Evolutionary conservation across 2,113 vertebrate genomes (phyloP), one percentile per base, ranked within the genome.

Genomic region (Triplophysa tibetana): DNA sequence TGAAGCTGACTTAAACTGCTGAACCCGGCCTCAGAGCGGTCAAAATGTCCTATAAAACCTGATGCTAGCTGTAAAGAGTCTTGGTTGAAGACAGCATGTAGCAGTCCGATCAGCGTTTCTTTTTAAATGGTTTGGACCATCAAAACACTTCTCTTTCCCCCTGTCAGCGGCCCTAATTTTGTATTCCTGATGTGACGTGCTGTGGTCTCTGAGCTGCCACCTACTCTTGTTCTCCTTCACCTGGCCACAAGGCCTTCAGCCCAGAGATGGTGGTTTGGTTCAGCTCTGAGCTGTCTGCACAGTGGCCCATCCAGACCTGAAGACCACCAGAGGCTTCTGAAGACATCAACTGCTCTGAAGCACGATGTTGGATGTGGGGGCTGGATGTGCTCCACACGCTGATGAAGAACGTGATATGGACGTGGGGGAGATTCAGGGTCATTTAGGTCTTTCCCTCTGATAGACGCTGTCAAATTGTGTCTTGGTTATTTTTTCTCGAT

Each of bases 291-390:
- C 68, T 84, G 82, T 78, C 68, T 84, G 74, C 65, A 77, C 74
- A 77, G 21, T 81, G 78, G 62, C 62, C 67, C 68, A 56, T 77
- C 67, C 67, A 81, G 68, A 48, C 78, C 75, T 56, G 29, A 81
- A 67, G 69, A 81, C 62, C 52, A 77, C 61, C 54, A 81, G 78
- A 68, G 78, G 41, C 43, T 74, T 73, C 67, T 54, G 23, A 54
- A 77, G 33, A 73, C 38, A 67, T 80, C 73, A 80, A 29, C 38
- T 84, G 26, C 72, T 80, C 61, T 70, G 43, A 76, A 72, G 13
- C 11, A 70, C 29, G 24, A 66, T 69, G 24, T 17, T 50, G 70
- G 26, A 76, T 41, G 60, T 77, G 50, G 48, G 68, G 66, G 13
- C 38, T 58, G 50, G 13, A 26, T 69, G 33, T 50, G 58, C 60